Conservation (phyloP, 2,113 vertebrate species). For the Irena cyanogastra region DNA sequence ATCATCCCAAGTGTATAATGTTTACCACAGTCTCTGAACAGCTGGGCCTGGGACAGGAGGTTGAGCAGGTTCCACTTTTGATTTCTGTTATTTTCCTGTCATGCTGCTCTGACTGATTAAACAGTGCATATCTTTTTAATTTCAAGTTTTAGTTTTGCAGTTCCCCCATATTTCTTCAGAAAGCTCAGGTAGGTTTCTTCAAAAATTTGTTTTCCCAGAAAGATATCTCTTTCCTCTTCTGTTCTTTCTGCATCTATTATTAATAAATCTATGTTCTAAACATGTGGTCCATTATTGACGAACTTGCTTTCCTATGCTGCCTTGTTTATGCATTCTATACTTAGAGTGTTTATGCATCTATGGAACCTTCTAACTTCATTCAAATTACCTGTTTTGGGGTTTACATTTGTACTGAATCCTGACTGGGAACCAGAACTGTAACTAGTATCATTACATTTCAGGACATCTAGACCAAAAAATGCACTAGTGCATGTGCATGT, state of each 20-base stretch:
- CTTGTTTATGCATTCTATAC: not conserved
- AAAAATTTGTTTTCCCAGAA: not conserved
- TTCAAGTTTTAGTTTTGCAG: slow-evolving; percentile 34
- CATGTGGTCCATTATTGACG: not conserved
- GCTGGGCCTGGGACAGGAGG: not conserved
- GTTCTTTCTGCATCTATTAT: not conserved
- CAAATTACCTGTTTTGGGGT: not conserved
- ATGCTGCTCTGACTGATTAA: slow-evolving; percentile 6
- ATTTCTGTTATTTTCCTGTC: not conserved
- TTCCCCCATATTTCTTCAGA: not conserved
- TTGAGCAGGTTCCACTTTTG: not conserved
- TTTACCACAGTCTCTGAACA: not conserved
- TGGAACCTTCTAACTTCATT: not conserved
- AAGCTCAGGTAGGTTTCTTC: not conserved
- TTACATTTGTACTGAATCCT: not conserved
- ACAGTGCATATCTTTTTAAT: not conserved
- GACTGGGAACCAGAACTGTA: not conserved
- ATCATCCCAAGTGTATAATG: not conserved
- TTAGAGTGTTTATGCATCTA: not conserved
- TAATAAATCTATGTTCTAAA: not conserved
- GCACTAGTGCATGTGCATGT: not conserved
- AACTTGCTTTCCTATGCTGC: not conserved
- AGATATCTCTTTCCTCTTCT: not conserved
- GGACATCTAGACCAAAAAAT: not conserved
- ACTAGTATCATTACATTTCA: not conserved